Percentiles rank a stretch among this genome's conserved stretches.
phyloP scores from a whole-genome alignment of 1,140 invertebrate species.

The Drosophila equinoxialis region DNA sequence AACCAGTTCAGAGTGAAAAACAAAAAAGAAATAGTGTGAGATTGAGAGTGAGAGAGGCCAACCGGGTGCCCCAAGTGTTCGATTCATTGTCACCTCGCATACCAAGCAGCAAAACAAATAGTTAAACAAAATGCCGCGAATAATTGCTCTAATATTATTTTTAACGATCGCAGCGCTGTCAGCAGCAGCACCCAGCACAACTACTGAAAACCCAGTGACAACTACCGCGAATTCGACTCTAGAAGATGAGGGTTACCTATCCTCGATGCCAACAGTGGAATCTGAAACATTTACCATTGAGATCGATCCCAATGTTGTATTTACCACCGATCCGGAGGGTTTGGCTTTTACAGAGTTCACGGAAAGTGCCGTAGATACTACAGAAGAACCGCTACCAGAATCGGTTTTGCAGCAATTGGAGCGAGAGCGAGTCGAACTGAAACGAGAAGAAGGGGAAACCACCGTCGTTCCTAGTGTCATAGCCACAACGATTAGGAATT shows the following conservation, averaged over 20 bases:
- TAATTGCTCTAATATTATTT: slow-evolving; percentile 23
- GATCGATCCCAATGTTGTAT: slow-evolving; percentile 42
- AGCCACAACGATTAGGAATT: not conserved
- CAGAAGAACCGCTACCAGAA: slow-evolving; percentile 56
- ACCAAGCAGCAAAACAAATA: slow-evolving; percentile 29
- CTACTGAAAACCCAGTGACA: not conserved
- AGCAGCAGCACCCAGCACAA: not conserved
- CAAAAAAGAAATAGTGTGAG: slow-evolving; percentile 21
- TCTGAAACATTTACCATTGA: slow-evolving; percentile 40
- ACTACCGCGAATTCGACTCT: not conserved
- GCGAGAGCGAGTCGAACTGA: slow-evolving; percentile 23
- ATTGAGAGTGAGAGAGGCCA: slow-evolving; percentile 39
- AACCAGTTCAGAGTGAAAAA: slow-evolving; percentile 42
- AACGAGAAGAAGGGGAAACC: not conserved
- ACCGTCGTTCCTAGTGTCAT: not conserved
- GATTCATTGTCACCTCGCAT: slow-evolving; percentile 53
- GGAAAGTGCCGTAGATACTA: slow-evolving; percentile 13
- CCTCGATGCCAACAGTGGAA: not conserved
- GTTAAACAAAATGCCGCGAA: slow-evolving; percentile 47
- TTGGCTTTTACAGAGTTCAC: slow-evolving; percentile 32
- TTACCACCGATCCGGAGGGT: slow-evolving; percentile 44
- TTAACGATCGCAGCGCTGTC: not conserved
- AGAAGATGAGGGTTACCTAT: slow-evolving; percentile 13
- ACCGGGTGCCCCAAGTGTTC: slow-evolving; percentile 63
- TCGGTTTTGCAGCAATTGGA: slow-evolving; percentile 50